These are phyloP conservation scores for Aplodontia rufa DNA, from an alignment of 2,113 vertebrate species.

Conservation along the genomic window DNA sequence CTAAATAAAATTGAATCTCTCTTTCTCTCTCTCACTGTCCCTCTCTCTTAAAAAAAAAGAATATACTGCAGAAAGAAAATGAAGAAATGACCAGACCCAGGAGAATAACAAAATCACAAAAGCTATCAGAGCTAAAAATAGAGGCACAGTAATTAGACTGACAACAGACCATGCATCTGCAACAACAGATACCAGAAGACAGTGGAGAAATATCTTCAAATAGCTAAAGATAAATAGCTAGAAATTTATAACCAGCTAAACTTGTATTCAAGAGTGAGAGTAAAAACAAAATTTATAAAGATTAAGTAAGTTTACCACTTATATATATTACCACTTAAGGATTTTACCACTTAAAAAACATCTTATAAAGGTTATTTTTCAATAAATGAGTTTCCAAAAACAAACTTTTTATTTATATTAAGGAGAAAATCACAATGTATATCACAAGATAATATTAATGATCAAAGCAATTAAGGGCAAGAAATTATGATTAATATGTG, in stretches of 20 bases:
- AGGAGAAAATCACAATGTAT: neutral
- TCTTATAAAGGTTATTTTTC: neutral
- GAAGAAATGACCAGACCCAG: neutral
- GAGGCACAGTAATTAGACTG: too few species aligned
- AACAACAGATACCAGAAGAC: neutral
- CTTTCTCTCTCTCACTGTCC: too few species aligned
- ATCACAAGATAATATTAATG: constrained; percentile 4
- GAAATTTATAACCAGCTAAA: neutral
- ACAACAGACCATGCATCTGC: neutral
- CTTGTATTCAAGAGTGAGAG: neutral
- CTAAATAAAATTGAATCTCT: too few species aligned
- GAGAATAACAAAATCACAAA: neutral
- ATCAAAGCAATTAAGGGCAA: neutral
- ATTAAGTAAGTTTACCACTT: too few species aligned
- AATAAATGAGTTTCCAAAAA: constrained; percentile 10
- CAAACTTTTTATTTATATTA: neutral
- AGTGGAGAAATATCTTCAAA: constrained; percentile 17
- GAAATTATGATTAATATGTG: neutral
- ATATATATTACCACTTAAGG: too few species aligned
- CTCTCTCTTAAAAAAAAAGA: too few species aligned
- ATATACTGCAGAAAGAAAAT: neutral
- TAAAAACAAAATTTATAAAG: neutral
- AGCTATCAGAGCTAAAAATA: neutral
- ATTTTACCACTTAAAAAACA: too few species aligned
- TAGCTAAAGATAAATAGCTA: neutral